Conservation (phyloP, 2,888 invertebrate genomes). For the Tinea semifulvella region DNA sequence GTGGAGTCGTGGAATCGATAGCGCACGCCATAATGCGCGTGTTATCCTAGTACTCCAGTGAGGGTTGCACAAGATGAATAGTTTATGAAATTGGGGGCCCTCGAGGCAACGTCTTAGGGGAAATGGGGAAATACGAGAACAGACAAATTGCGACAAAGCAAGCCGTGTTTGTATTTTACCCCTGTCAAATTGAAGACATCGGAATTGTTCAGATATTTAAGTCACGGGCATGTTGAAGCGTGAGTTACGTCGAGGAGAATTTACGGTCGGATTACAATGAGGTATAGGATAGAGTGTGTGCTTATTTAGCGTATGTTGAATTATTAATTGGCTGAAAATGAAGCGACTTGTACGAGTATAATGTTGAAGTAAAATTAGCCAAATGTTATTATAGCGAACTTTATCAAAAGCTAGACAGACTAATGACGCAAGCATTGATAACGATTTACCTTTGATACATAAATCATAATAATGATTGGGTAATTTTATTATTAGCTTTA, state of each 20-base stretch:
- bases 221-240: constrained; percentile 4
- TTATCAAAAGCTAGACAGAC: neutral
- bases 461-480: neutral
- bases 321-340: constrained; percentile 14
- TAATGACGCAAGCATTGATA: neutral
- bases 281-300: constrained; percentile 13
- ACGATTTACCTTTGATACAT: neutral
- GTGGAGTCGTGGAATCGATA: constrained; percentile 33
- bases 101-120: constrained; percentile 20
- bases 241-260: constrained; percentile 34
- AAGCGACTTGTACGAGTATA: neutral
- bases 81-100: constrained; percentile 33
- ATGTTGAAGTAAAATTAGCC: no score
- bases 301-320: constrained; percentile 13
- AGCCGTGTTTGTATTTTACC: constrained; percentile 23
- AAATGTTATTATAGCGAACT: no score
- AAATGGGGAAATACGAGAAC: constrained; percentile 6
- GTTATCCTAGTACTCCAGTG: constrained; percentile 20
- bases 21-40: constrained; percentile 16
- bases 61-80: constrained; percentile 40
- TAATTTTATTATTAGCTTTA: no score
- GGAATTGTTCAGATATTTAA: constrained; percentile 8
- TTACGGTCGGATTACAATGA: constrained; percentile 33
- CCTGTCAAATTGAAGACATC: constrained; percentile 12
- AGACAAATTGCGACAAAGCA: constrained; percentile 43